Percentiles rank a stretch among this genome's conserved stretches.
Evolutionary conservation across 1,140 invertebrate species (phyloP).

Genomic region (Triops cancriformis): DNA sequence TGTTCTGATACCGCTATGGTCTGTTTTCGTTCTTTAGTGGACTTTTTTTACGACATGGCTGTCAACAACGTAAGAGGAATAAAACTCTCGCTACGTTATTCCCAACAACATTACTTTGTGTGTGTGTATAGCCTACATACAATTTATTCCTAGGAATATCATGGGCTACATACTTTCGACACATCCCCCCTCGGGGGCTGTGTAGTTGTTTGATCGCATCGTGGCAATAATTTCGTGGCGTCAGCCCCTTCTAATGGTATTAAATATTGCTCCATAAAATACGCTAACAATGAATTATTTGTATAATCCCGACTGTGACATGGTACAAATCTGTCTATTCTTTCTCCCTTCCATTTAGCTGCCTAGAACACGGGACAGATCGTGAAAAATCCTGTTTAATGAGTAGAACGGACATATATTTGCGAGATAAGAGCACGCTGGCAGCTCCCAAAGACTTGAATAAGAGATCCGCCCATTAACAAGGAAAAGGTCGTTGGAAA

Average conservation of each 20-base stretch:
- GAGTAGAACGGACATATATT: not conserved
- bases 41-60: too few species aligned
- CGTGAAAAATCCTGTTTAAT: slow-evolving; percentile 1
- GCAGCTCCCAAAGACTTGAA: not conserved
- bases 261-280: slow-evolving; percentile 8
- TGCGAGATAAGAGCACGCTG: not conserved
- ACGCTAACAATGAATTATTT: slow-evolving; percentile 6
- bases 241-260: not conserved
- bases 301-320: slow-evolving; percentile 12
- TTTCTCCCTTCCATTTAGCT: not conserved
- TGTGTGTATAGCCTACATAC: too few species aligned
- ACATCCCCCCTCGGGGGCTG: too few species aligned
- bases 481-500: slow-evolving; percentile 6
- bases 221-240: not conserved
- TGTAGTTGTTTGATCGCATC: too few species aligned
- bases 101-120: too few species aligned
- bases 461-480: slow-evolving; percentile 9
- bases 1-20: too few species aligned
- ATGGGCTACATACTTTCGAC: too few species aligned
- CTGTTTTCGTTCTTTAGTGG: too few species aligned
- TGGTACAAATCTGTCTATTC: slow-evolving; percentile 5
- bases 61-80: too few species aligned
- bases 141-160: too few species aligned
- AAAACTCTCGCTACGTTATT: too few species aligned
- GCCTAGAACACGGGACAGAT: not conserved